Conservation (phyloP, 2,113 vertebrate species). For the Pipa parva region DNA sequence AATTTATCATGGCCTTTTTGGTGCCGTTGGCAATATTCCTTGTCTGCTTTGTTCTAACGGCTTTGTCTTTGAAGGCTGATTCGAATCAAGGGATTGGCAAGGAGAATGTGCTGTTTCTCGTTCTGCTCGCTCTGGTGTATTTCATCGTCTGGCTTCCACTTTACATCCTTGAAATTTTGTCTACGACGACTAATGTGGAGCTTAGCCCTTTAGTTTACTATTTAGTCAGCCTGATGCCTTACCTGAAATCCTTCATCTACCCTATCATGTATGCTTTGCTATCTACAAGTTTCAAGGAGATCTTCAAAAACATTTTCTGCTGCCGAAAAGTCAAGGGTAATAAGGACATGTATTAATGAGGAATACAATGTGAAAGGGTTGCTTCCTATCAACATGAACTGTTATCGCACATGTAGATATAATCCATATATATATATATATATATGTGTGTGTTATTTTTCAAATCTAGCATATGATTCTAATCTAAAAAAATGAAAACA, state of each 20-base stretch:
- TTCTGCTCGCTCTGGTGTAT: neutral
- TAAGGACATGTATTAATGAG: too few relatives aligned
- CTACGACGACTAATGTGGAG: too few relatives aligned
- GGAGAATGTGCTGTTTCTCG: slow-evolving; percentile 4
- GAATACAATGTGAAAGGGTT: too few relatives aligned
- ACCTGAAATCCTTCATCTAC: slow-evolving; percentile 31
- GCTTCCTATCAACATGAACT: too few relatives aligned
- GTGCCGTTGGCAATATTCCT: neutral
- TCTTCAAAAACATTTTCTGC: neutral
- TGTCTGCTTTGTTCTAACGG: slow-evolving; percentile 13
- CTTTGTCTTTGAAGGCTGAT: neutral
- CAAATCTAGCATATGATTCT: too few relatives aligned
- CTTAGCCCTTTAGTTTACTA: neutral
- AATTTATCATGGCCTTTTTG: neutral
- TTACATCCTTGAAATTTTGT: slow-evolving; percentile 7
- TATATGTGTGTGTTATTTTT: too few relatives aligned
- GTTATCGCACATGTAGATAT: too few relatives aligned
- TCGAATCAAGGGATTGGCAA: neutral
- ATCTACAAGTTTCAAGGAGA: slow-evolving; percentile 6
- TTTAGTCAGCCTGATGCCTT: slow-evolving; percentile 17
- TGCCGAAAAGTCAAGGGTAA: neutral
- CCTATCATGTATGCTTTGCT: slow-evolving; percentile 19
- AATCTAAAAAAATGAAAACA: too few relatives aligned
- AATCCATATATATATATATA: too few relatives aligned
- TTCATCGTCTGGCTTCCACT: slow-evolving; percentile 25